Evolutionary conservation across 2,113 vertebrate genomes (phyloP), one percentile per base, ranked within the genome.

Genomic region (Perca fluviatilis): DNA sequence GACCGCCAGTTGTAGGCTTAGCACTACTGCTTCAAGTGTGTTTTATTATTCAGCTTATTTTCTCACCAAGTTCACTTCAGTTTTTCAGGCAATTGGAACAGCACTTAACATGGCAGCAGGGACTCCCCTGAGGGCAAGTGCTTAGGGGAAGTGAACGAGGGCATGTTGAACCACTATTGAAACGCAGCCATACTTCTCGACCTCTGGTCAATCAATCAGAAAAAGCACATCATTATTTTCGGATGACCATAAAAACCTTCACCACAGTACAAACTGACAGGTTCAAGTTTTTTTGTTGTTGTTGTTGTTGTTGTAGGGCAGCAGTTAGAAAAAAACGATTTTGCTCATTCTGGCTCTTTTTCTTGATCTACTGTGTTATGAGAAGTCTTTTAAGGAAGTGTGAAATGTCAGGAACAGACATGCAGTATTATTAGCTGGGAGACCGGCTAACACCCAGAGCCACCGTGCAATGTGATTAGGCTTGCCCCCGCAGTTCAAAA

Each of bases 401-500:
- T 70, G 77, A 78, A n/a, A 64, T 64, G 66, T 90, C 88, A 79
- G 66, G 53, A 85, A 47, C 66, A 91, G 74, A 87, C 65, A 53
- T 66, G 60, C 74, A 47, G 74, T 74, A 81, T 86, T 87, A 88
- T 90, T 85, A 89, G 66, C 85, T 19, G 65, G 49, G 58, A 82
- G 81, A 36, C 62, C 57, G 21, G 82, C 81, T 80, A 74, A 63
- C 15, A 50, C 83, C 76, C 60, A 47, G 67, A 86, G 81, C 86
- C 83, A 51, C 72, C 51, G 33, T 57, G 36, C 86, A 14, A 73
- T 85, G 84, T 89, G 92, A 91, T 89, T 90, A 91, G 40, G 80
- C 57, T 51, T 79, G 77, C 86, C 88, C 94, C 93, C 74, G 83
- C 89, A 78, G 93, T 88, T 92, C 72, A 81, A 88, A 89, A 83